Conservation (phyloP, 2,113 vertebrate species). For the Oxygymnocypris stewartii region DNA sequence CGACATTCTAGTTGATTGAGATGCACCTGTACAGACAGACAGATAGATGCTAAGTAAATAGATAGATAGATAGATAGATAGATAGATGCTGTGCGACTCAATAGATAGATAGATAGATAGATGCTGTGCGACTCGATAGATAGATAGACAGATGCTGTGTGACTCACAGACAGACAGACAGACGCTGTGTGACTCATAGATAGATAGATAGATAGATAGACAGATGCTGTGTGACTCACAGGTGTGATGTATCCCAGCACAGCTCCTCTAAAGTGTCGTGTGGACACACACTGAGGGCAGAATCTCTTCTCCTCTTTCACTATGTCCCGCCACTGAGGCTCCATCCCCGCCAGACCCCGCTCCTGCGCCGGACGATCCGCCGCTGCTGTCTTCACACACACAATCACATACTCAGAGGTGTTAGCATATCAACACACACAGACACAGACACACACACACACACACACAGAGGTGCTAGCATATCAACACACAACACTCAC, state of each 20-base stretch:
- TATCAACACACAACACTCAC: conserved; percentile 53
- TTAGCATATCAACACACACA: not conserved
- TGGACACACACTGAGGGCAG: conserved; percentile 70
- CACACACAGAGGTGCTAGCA: not conserved
- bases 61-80: not conserved
- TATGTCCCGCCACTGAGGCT: conserved; percentile 85
- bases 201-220: not conserved
- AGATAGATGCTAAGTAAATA: not conserved
- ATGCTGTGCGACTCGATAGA: too few species aligned
- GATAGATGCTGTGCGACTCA: not conserved
- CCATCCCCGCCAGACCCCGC: conserved; percentile 81
- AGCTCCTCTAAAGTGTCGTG: conserved; percentile 78
- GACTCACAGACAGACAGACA: not conserved
- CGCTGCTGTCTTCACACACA: conserved; percentile 60
- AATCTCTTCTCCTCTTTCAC: conserved; percentile 88
- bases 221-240: conserved; percentile 71
- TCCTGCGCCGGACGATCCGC: conserved; percentile 75
- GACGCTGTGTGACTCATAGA: too few species aligned
- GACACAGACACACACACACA: conserved; percentile 58
- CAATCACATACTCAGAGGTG: not conserved
- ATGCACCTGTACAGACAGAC: not conserved
- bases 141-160: not conserved
- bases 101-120: not conserved
- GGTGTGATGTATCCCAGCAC: conserved; percentile 94
- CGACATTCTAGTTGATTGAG: too few species aligned